Evolutionary conservation across 2,888 invertebrate species (phyloP), one percentile per base, ranked within the genome.

Genomic region (Nomada fabriciana): DNA sequence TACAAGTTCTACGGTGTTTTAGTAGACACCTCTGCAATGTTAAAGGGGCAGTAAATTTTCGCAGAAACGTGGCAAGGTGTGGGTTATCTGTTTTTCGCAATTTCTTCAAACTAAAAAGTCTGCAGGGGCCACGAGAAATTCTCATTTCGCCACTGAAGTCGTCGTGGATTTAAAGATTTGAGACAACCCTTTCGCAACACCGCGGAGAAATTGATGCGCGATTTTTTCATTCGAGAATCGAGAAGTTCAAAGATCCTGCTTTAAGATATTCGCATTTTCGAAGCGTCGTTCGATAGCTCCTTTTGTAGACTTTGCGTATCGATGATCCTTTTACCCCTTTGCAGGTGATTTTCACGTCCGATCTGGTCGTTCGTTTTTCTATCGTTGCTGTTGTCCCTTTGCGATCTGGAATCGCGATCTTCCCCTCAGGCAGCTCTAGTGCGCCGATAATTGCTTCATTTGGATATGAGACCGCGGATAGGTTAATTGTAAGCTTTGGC

Each of bases 371-470:
- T 67, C 52, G 29, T 67, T 36, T 36, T 52, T 36, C 52, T 65
- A 36, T 52, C 63, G n/a, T 7, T 36, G 50, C 43, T 18, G 64
- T 64, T 23, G 47, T 20, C 42, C 57, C 36, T 42, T 29, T 50
- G 20, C 20, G 15, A 60, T 73, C 76, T 23, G 25, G 53, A 7
- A 63, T 68, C 47, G 13, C 55, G 42, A 78, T 78, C 78, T 68
- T 47, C 61, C 68, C 20, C 29, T 55, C 50, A 25, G 55, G 50
- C 47, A 20, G 36, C 4, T 52, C 15, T 42, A 5, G 43, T 15
- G 47, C 55, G 67, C 42, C 55, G 68, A 76, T 78, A 78, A 78
- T 76, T 78, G 68, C 78, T 76, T 78, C 76, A 78, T 78, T 68
- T 68, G 47, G 61, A 68, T 75, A 57, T 42, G 11, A 20, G 47